These are phyloP conservation scores for Caenorhabditis macrosperma DNA, from an alignment of 2,888 invertebrate genomes.

Conservation along the genomic window DNA sequence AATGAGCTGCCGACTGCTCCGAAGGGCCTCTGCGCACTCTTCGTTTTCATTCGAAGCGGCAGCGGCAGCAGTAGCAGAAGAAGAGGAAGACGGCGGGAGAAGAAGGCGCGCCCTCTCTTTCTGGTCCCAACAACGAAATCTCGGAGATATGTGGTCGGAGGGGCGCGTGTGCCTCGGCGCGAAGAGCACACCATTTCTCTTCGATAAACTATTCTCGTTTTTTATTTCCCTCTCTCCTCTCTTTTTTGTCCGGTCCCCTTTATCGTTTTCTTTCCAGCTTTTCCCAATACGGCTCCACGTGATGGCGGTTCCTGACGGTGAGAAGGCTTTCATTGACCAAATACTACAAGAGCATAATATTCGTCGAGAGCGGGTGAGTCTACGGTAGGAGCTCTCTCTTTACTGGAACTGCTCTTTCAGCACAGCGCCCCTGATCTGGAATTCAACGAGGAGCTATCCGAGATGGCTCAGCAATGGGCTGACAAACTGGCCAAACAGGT, in stretches of 20 bases:
- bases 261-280: slow-evolving; percentile 7
- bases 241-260: background rate
- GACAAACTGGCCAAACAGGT: slow-evolving; percentile 80
- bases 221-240: background rate
- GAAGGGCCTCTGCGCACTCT: slow-evolving; percentile 48
- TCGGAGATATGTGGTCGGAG: slow-evolving; percentile 19
- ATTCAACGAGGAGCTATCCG: slow-evolving; percentile 80
- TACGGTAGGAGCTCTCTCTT: background rate
- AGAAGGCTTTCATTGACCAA: slow-evolving; percentile 56
- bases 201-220: slow-evolving; percentile 4
- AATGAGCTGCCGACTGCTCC: slow-evolving; percentile 56
- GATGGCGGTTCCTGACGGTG: slow-evolving; percentile 34
- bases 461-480: slow-evolving; percentile 82
- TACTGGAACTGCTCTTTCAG: slow-evolving; percentile 3
- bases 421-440: slow-evolving; percentile 74
- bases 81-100: slow-evolving; percentile 28
- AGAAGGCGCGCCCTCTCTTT: slow-evolving; percentile 47
- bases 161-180: slow-evolving; percentile 16
- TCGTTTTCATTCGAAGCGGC: slow-evolving; percentile 48
- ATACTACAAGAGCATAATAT: slow-evolving; percentile 63
- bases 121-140: slow-evolving; percentile 31
- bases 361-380: slow-evolving; percentile 51
- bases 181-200: background rate
- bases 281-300: background rate
- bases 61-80: no score